Percentiles rank a stretch among this genome's conserved stretches.
These are phyloP conservation scores for Dasyprocta punctata DNA, from an alignment of 2,113 vertebrate species.

Conservation along the genomic window DNA sequence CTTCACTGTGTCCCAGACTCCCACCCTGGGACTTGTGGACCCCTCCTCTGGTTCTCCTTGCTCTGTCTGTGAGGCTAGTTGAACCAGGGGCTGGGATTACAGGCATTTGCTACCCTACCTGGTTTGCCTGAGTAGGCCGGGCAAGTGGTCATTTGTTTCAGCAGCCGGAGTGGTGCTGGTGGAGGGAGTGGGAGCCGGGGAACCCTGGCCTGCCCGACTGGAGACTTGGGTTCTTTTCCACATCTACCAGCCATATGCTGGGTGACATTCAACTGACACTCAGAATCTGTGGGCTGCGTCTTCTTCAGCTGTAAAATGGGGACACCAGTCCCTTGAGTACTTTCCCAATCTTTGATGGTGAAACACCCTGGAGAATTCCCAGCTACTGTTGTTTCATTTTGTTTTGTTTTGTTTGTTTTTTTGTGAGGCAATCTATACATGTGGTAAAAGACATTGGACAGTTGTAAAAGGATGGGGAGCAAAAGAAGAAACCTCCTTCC, in stretches of 20 bases:
- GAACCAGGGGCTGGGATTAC: not conserved
- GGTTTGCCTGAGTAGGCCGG: not conserved
- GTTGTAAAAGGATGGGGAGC: not conserved
- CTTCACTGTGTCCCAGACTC: not conserved
- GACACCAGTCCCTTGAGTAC: conserved; percentile 46
- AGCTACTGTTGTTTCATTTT: not conserved
- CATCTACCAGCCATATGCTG: not conserved
- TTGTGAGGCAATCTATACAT: not conserved
- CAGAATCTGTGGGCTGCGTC: not conserved
- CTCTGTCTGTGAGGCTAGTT: not conserved
- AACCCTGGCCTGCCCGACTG: not conserved
- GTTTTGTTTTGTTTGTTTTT: not conserved
- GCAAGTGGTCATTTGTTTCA: not conserved
- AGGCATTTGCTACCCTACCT: no score
- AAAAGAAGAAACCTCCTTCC: not conserved
- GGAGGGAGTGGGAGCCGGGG: not conserved
- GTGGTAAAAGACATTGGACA: conserved; percentile 30
- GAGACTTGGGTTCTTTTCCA: not conserved
- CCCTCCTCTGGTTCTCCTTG: not conserved
- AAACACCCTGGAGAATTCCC: conserved; percentile 58
- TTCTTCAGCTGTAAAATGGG: conserved; percentile 46
- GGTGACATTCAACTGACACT: not conserved
- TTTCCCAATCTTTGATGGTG: conserved; percentile 50
- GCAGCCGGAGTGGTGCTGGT: not conserved
- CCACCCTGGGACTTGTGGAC: not conserved